Evolutionary conservation across 2,888 invertebrate species (phyloP), one percentile per base, ranked within the genome.

Genomic region (Bellardia pandia): DNA sequence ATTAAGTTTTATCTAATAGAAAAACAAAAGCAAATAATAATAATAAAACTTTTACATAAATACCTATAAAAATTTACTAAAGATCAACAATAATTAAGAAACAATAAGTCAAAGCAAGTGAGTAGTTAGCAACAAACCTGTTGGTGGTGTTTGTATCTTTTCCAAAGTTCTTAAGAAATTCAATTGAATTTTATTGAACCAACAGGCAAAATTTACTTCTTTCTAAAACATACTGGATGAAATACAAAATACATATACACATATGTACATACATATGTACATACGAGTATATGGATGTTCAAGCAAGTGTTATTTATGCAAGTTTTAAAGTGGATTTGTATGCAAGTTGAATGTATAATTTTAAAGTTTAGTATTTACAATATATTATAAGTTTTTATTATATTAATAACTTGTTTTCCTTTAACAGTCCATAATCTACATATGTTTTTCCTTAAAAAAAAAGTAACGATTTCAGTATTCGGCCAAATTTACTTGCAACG

Each of bases 1-100:
- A 71, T 79, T 37, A 14, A 68, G 23, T 8, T 48, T 48, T 14
- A 11, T 68, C 5, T 6, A 37, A 37, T 37, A 37, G 37, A 16
- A 33, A 7, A 56, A 71, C 37, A 48, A 69, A 45, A 78, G 45
- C 6, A 23, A 11, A 53, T 8, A 33, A 71, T 13, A 33, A 71
- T 13, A 60, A 40, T 40, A 60, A 78, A 74, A 11, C 13, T 71
- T 62, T 40, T 23, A 23, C 23, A 23, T 23, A 23, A 23, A 23
- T 23, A 23, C 1, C 40, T 62, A 62, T 40, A 64, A 45, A 64
- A 64, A 7, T 64, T 40, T n/a, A 62, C 62, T 37, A n/a, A 40
- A 64, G 62, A 64, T 40, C 40, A 40, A 64, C 62, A 64, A 40
- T 40, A 40, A 64, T 40, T n/a, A 64, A 40, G 37, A n/a, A 62